A percentile compares a stretch with the other conserved stretches of the same genome.
These are phyloP conservation scores for Phycodurus eques DNA, from an alignment of 2,113 vertebrate species.

Conservation along the genomic window DNA sequence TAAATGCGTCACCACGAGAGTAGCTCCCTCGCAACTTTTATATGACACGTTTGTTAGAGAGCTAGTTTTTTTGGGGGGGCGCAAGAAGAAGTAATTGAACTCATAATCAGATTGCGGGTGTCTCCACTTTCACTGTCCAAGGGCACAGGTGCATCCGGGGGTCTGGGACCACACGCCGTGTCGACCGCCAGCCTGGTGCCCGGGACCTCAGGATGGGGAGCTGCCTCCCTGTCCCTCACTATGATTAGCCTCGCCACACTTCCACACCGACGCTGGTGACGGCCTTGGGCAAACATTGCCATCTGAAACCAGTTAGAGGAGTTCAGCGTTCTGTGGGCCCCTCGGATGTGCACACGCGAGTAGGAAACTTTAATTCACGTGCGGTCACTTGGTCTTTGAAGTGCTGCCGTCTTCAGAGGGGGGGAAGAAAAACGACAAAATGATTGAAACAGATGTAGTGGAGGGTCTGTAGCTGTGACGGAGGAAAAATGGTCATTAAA, in stretches of 20 bases:
- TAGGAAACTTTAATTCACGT: slow-evolving; percentile 72
- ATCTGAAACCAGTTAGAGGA: slow-evolving; percentile 67
- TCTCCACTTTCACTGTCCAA: slow-evolving; percentile 50
- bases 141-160: slow-evolving; percentile 62
- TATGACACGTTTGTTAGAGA: slow-evolving; percentile 26
- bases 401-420: slow-evolving; percentile 46
- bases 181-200: slow-evolving; percentile 45
- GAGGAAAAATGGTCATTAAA: slow-evolving; percentile 62
- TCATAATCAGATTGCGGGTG: slow-evolving; percentile 42
- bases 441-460: slow-evolving; percentile 68
- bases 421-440: slow-evolving; percentile 64
- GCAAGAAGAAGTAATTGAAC: slow-evolving; percentile 33
- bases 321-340: slow-evolving; percentile 51
- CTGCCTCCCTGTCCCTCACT: slow-evolving; percentile 54
- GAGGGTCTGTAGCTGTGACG: slow-evolving; percentile 51
- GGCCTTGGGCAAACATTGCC: slow-evolving; percentile 70
- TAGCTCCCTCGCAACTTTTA: neutral
- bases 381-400: slow-evolving; percentile 68
- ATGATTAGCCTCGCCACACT: slow-evolving; percentile 68
- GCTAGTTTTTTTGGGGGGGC: slow-evolving; percentile 14
- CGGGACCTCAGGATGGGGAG: slow-evolving; percentile 53
- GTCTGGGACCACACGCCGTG: slow-evolving; percentile 63
- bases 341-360: slow-evolving; percentile 38
- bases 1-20: neutral
- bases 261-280: slow-evolving; percentile 48